Evolutionary conservation across 2,113 vertebrate genomes (phyloP), one percentile per base, ranked within the genome.

Genomic region (Arvicanthis niloticus): DNA sequence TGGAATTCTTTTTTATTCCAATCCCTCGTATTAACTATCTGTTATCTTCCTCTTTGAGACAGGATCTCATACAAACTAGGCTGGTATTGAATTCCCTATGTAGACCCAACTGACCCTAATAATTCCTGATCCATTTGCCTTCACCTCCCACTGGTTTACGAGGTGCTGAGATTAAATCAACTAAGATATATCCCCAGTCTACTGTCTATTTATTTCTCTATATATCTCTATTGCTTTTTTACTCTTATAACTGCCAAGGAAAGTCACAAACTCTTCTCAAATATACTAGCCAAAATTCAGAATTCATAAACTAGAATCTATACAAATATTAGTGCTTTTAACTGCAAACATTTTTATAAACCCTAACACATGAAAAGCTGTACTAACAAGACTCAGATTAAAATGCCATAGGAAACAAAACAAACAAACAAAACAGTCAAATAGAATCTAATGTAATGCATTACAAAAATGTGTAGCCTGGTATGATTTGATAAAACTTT

Each of bases 321-420:
- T 1, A 93, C 24, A 88, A 84, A 51, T 24, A 82, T 24, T 78
- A 89, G 51, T 65, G 85, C 68, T 86, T 96, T 87, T 81, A 92
- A 89, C 26, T 12, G 84, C 42, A 91, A 95, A 91, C 37, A 85
- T 87, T 91, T 72, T 40, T 81, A 67, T 42, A 89, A 93, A 95
- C n/a, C 21, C 65, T 92, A 70, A 84, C 31, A 88, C 19, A 75
- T 75, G 0, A 91, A 40, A 80, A 82, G 22, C 3, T 93, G 24
- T 75, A 91, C 16, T 75, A 90, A 67, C 3, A 92, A 84, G 22
- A 29, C 76, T 58, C 89, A 53, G n/a, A 88, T 3, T 68, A 37
- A 96, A 95, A 88, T 73, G 40, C 37, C 78, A 93, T 7, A 92
- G 34, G 5, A 82, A 60, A 82, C 80, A 40, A 60, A 60, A 58